phyloP scores from a whole-genome alignment of 53 echinoderm and acorn worm species.

The Echinometra lucunter region DNA sequence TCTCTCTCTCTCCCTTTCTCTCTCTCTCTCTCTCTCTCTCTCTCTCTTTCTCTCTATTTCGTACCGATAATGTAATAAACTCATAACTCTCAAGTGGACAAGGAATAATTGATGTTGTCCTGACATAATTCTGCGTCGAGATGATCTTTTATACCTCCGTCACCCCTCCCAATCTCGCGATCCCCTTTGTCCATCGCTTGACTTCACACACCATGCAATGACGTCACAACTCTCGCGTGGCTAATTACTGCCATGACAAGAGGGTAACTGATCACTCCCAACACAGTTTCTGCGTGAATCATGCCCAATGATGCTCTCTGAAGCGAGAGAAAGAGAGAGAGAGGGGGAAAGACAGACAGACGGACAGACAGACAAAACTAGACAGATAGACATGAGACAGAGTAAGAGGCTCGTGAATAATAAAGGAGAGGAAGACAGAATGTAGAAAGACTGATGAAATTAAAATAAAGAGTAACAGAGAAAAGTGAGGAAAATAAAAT shows the following conservation, averaged over 20 bases:
- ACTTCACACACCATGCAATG: neutral
- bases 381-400: neutral
- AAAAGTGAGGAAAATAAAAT: no score
- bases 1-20: neutral
- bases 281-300: constrained; percentile 21
- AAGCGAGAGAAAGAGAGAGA: constrained; percentile 37
- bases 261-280: constrained; percentile 23
- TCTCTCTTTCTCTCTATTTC: neutral
- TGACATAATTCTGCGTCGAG: neutral
- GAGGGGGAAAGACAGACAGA: neutral
- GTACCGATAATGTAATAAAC: neutral
- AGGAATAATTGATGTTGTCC: neutral
- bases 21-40: neutral
- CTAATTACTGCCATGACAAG: constrained; percentile 24
- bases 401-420: neutral
- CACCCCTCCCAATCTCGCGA: neutral
- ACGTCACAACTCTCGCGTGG: constrained; percentile 27
- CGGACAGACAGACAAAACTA: neutral
- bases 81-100: neutral
- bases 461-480: no score
- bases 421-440: neutral
- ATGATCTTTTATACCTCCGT: neutral
- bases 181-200: neutral
- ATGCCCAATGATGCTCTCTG: neutral
- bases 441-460: no score